phyloP scores from a whole-genome alignment of 2,113 vertebrate species.

The Elanus axillaris region DNA sequence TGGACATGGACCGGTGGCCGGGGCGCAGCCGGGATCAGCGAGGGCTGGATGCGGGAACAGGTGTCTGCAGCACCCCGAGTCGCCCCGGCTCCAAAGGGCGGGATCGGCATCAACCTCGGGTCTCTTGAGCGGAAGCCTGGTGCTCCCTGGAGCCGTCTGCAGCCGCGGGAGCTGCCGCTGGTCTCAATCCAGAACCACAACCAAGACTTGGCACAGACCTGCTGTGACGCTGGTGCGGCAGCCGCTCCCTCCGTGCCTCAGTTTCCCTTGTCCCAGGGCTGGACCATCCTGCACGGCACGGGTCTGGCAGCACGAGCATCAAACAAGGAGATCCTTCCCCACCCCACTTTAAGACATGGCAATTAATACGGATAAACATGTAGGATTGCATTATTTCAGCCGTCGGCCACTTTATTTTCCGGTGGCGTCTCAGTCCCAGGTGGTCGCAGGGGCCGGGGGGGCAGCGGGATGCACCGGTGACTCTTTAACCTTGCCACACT shows the following conservation, averaged over 20 bases:
- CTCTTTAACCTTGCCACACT: not conserved
- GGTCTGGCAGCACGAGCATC: not conserved
- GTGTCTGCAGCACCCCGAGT: not conserved
- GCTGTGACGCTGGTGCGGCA: rapidly evolving
- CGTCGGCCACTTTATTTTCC: rapidly evolving
- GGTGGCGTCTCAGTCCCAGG: rapidly evolving
- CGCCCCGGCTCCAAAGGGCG: not conserved
- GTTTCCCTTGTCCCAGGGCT: not conserved
- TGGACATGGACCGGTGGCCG: rapidly evolving
- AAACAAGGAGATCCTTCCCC: not conserved
- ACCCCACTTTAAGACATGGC: not conserved
- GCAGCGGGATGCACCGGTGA: not conserved
- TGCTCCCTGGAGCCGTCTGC: rapidly evolving
- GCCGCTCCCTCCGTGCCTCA: not conserved
- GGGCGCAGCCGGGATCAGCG: not conserved
- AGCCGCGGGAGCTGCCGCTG: not conserved
- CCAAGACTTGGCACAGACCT: rapidly evolving
- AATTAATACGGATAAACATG: rapidly evolving
- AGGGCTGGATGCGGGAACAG: rapidly evolving
- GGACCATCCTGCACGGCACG: rapidly evolving
- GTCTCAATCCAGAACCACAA: not conserved
- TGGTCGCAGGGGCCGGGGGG: rapidly evolving
- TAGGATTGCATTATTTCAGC: not conserved
- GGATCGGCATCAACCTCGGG: rapidly evolving
- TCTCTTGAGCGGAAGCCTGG: not conserved